A percentile compares a stretch with the other conserved stretches of the same genome.
Evolutionary conservation across 35 echinoderm and acorn worm genomes (phyloP).

Genomic region (Patiria miniata): DNA sequence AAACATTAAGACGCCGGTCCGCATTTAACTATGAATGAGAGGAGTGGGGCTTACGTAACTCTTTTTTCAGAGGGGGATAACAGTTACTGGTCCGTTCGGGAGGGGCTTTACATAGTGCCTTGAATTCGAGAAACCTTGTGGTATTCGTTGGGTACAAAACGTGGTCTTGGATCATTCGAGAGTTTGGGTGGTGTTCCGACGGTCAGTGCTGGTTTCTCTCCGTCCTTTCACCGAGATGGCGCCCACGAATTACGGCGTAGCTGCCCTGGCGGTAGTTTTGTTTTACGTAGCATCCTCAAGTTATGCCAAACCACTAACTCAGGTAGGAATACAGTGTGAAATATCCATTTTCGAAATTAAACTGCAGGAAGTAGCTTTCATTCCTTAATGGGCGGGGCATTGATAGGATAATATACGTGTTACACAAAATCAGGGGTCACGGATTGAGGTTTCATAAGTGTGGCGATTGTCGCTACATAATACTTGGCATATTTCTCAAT

Average conservation of each 20-base stretch:
- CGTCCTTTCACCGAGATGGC: not conserved
- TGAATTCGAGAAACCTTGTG: not conserved
- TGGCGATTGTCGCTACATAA: too few species aligned
- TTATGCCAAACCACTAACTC: not conserved
- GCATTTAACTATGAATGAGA: conserved; percentile 8
- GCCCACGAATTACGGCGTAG: not conserved
- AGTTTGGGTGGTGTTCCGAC: not conserved
- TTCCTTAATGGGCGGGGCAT: not conserved
- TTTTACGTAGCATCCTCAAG: not conserved
- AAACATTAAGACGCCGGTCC: not conserved
- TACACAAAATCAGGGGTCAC: conserved; percentile 9
- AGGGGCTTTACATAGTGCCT: conserved; percentile 11
- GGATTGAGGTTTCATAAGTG: too few species aligned
- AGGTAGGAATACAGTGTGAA: not conserved
- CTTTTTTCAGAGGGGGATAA: conserved; percentile 10
- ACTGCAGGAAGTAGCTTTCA: not conserved
- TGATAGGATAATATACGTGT: not conserved
- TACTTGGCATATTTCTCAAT: too few species aligned
- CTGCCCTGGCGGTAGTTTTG: not conserved
- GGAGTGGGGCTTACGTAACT: not conserved
- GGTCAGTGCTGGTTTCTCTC: not conserved
- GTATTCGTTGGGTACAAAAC: not conserved
- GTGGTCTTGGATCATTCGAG: too few species aligned
- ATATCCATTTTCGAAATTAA: not conserved
- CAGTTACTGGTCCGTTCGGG: not conserved